Conservation (phyloP, 2,113 vertebrate species). For the Indicator indicator region DNA sequence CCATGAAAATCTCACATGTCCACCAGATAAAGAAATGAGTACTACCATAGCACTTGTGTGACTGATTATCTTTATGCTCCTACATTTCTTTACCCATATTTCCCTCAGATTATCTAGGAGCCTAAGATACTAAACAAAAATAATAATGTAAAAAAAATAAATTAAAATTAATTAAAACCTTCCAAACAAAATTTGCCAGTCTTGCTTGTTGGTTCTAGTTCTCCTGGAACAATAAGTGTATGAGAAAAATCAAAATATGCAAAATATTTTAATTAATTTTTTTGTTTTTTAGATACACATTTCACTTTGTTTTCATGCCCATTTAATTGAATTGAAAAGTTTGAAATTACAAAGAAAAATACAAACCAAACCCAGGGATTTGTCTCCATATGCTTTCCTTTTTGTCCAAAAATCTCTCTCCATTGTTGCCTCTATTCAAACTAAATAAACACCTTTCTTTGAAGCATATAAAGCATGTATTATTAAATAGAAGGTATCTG, state of each 20-base stretch:
- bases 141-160: no score
- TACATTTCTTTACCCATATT: neutral
- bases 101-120: neutral
- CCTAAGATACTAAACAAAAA: neutral
- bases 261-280: neutral
- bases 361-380: rapidly evolving
- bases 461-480: neutral
- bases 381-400: neutral
- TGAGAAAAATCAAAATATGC: neutral
- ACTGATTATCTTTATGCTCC: neutral
- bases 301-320: neutral
- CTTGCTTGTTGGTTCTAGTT: neutral
- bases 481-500: neutral
- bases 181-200: neutral
- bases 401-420: neutral
- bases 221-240: rapidly evolving
- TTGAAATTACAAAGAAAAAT: neutral
- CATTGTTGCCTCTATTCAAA: neutral
- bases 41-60: neutral
- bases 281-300: neutral
- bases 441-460: neutral
- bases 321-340: neutral
- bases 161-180: neutral
- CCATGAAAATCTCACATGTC: no score
- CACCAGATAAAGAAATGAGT: neutral